These are phyloP conservation scores for Perca fluviatilis DNA, from an alignment of 2,113 vertebrate species.

Conservation along the genomic window DNA sequence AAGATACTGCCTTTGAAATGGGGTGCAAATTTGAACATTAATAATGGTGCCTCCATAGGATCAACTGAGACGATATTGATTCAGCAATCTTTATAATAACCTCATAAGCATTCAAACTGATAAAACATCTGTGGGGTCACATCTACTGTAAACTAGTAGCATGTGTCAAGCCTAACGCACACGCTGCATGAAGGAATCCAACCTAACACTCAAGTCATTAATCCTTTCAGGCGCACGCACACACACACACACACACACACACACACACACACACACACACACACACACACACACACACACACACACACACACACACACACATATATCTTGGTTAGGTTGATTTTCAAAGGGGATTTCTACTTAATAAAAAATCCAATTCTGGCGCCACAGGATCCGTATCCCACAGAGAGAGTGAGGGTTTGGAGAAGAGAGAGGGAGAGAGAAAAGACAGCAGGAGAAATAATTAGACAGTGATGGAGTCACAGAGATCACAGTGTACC, in stretches of 20 bases:
- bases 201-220: constrained; percentile 40
- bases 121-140: background rate
- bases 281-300: constrained; percentile 11
- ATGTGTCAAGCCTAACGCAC: background rate
- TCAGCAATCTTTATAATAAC: background rate
- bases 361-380: constrained; percentile 70
- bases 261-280: constrained; percentile 17
- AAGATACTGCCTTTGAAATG: background rate
- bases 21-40: background rate
- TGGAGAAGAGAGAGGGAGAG: constrained; percentile 50
- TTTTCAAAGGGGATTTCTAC: constrained; percentile 61
- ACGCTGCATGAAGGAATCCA: constrained; percentile 25
- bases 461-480: constrained; percentile 67
- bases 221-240: constrained; percentile 33
- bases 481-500: constrained; percentile 44
- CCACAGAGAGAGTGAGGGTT: constrained; percentile 36
- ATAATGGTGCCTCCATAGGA: no score
- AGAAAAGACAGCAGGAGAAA: constrained; percentile 55
- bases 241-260: constrained; percentile 7
- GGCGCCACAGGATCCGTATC: constrained; percentile 56
- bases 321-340: constrained; percentile 35
- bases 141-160: background rate
- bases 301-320: constrained; percentile 17
- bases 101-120: background rate
- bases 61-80: background rate